Evolutionary conservation across 2,888 invertebrate genomes (phyloP).

Genomic region (Pristionchus entomophagus): DNA sequence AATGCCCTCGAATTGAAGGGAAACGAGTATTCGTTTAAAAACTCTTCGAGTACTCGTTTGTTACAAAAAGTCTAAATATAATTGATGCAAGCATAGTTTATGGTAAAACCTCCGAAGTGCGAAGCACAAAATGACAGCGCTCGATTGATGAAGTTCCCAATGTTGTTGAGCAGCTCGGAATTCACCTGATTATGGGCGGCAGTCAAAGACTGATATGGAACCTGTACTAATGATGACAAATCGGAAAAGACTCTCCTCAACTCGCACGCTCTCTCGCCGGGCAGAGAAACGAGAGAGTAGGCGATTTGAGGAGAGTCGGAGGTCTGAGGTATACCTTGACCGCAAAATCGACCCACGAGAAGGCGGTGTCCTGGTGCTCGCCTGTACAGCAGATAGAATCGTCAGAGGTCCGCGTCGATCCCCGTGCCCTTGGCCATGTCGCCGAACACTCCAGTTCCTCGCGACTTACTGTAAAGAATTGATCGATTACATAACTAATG

Average conservation of each 20-base stretch:
- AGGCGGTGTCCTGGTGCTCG: constrained; percentile 82
- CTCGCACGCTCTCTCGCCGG: no score
- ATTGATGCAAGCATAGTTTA: no score
- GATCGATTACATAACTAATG: no score
- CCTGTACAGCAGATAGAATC: constrained; percentile 93
- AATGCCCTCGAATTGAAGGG: no score
- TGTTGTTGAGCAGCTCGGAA: constrained; percentile 94
- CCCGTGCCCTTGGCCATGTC: constrained; percentile 90
- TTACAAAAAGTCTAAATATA: no score
- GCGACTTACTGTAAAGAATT: constrained; percentile 76
- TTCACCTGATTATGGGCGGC: no score
- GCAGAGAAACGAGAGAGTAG: neutral
- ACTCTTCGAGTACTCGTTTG: no score
- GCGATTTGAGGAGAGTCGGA: neutral
- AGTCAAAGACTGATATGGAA: no score
- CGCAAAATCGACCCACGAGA: constrained; percentile 81
- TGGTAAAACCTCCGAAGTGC: constrained; percentile 82
- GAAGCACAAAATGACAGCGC: constrained; percentile 91
- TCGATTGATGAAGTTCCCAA: constrained; percentile 97
- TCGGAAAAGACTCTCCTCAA: no score
- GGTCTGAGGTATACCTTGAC: constrained; percentile 79
- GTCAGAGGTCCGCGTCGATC: constrained; percentile 89
- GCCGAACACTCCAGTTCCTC: constrained; percentile 97
- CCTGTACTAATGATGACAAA: no score
- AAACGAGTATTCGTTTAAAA: no score